Evolutionary conservation across 64 coral and sea anemone species (phyloP), one percentile per base, ranked within the genome.

Genomic region (Acropora tenuis): DNA sequence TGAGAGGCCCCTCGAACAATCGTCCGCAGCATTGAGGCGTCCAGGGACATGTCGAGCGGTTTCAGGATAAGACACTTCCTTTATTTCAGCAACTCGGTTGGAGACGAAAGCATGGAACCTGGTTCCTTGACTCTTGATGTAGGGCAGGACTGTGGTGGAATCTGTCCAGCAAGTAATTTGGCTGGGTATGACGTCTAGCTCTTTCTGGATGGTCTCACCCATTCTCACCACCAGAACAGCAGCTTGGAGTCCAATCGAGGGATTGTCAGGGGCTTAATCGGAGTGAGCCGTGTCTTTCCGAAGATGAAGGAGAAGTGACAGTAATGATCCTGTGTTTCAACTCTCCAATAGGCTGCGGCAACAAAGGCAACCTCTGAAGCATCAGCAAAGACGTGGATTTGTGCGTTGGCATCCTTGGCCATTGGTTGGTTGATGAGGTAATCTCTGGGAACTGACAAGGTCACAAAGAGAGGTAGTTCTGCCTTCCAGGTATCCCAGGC

Each of bases 171-270:
- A 93, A 6, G 53, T 73, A 48, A 88, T 43, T 2, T 69, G 74
- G 53, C 30, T 42, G 47, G 41, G 55, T 61, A 44, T 75, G 45
- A 93, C 41, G 40, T 57, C 48, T 45, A 92, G 59, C 61, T 92
- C 90, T 44, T 73, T 72, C 44, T 55, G 61, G 50, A 93, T 47
- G 84, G 80, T 88, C 66, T 68, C 42, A 48, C 67, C 47, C 12
- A 88, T 73, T 48, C 76, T 80, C 41, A 59, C 82, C 1, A 82
- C 88, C 19, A 95, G 15, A 15, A 91, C 86, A 13, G 89, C 94
- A 11, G 89, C 89, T 50, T 76, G 69, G 42, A 95, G 67, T 95
- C 89, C 30, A 95, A 47, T 48, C 94, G 41, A 68, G 89, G 94
- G 13, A 95, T 91, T 1, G 89, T 88, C 7, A 82, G 16, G 46